Conservation (phyloP, 2,113 vertebrate species). For the Psammodynastes pulverulentus region DNA sequence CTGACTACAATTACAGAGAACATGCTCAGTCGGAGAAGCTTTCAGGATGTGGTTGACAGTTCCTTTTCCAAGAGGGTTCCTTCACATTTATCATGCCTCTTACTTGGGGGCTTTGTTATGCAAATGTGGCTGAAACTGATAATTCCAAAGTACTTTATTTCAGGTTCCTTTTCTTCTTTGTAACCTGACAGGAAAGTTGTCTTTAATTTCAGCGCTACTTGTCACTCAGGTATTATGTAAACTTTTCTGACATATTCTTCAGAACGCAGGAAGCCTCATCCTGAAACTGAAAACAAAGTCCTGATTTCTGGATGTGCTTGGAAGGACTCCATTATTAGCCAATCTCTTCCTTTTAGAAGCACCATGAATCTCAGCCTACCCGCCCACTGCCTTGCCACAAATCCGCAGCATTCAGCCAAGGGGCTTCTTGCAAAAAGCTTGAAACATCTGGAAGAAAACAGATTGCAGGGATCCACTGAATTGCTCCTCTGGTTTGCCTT, state of each 20-base stretch:
- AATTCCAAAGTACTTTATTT: slow-evolving; percentile 97
- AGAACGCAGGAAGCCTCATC: background rate
- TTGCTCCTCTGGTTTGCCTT: background rate
- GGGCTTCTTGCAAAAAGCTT: background rate
- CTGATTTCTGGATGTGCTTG: background rate
- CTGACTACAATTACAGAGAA: slow-evolving; percentile 87
- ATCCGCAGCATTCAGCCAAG: background rate
- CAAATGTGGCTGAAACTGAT: slow-evolving; percentile 93
- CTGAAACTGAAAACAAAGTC: background rate
- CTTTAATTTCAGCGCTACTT: background rate
- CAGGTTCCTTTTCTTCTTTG: slow-evolving; percentile 73
- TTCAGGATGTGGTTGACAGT: background rate
- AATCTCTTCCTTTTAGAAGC: background rate
- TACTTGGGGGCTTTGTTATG: slow-evolving; percentile 97
- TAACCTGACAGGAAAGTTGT: background rate
- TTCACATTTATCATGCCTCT: background rate
- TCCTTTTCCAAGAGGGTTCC: background rate
- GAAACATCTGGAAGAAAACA: background rate
- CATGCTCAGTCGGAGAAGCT: slow-evolving; percentile 78
- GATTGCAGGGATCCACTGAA: background rate
- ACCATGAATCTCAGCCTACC: background rate
- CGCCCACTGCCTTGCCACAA: background rate
- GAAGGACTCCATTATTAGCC: background rate
- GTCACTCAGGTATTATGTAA: background rate
- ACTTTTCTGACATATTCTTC: background rate